Base-by-base conservation (phyloP, 2,113 vertebrate species). In the Anolis sagrei region DNA sequence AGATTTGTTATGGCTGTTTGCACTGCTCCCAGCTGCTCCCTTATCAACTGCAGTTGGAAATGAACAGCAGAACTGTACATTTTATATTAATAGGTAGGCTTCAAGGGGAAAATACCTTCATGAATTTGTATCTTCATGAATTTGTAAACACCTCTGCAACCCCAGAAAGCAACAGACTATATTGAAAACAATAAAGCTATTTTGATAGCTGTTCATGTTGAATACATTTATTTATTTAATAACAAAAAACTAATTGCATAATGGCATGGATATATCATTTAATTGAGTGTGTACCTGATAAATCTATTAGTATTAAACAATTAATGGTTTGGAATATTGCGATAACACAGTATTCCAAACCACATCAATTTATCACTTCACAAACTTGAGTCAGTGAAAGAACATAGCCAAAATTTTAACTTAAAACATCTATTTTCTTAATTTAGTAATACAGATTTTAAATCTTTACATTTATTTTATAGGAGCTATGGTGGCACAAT, bases 1-100 rank as follows among this genome's bases (percentile, higher is more conserved):
- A 32, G 21, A 25, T 51, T 89, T 90, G 4, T 89, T 91, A 76
- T 82, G 54, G 54, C 61, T 77, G 88, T 87, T 89, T 73, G 2
- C 69, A 66, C 18, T 29, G 32, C 51, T 82, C 44, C 74, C 49
- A 23, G 51, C 68, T 82, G 73, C 79, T 85, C 13, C 86, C 66
- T n/a, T 21, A 44, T 68, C 61, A 83, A n/a, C 87, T 81, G 36
- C 68, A 5, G 80, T 72, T 90, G 76, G 29, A 72, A 92, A 16
- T 49, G 27, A 82, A 79, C 7, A 86, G 34, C 11, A 64, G 39
- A 72, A 21, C 25, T 87, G 44, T 88, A 73, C 29, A 69, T 85
- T 84, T 85, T 79, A 87, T 82, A 70, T 84, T 1, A 80, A 82
- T 54, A 86, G 86, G 75, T 44, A 82, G 87, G 5, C n/a, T 81